Evolutionary conservation across 2,888 invertebrate species (phyloP), one percentile per base, ranked within the genome.

Genomic region (Dicranocentrus wangi): DNA sequence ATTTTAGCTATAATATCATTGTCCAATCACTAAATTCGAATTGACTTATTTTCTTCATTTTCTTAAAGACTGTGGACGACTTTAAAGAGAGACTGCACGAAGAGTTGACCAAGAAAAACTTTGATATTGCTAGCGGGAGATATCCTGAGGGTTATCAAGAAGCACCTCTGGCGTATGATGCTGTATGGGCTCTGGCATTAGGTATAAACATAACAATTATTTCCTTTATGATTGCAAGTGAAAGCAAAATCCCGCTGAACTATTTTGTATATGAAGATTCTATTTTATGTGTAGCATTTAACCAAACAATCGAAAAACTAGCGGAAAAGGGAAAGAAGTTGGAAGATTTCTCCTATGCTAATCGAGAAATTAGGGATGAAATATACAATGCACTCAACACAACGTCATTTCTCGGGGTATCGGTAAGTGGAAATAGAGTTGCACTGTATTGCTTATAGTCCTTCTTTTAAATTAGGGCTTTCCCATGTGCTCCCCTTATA

Each of bases 121-220:
- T 94, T 89, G 95, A 96, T 88, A 94, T 96, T 86, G 94, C 94
- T 88, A 93, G 95, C 82, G 93, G 94, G 88, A 91, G 94, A 83
- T 95, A 93, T 89, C 96, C 96, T 1, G 96, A 95, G 89, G 98
- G 98, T 13, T 98, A 98, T 89, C 96, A 96, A 88, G 99, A 99
- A 90, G 99, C 99, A 7, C 99, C 99, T 0, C 90, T 99, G 76
- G 99, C 99, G 60, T 99, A 99, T 89, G 99, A 99, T 89, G 99
- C 99, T 10, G 96, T 99, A 65, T 99, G 99, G 99, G 97, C 99
- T 51, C 94, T 99, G 39, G 99, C 99, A 47, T 90, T 99, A 88
- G 97, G 94, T 89, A 88, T 55, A 15, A 47, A 27, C 8, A 19
- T 23, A n/a, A n/a, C n/a, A n/a, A n/a, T n/a, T n/a, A n/a, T n/a